Conservation (phyloP, 2,113 vertebrate genomes). For the Chaenogobius annularis region DNA sequence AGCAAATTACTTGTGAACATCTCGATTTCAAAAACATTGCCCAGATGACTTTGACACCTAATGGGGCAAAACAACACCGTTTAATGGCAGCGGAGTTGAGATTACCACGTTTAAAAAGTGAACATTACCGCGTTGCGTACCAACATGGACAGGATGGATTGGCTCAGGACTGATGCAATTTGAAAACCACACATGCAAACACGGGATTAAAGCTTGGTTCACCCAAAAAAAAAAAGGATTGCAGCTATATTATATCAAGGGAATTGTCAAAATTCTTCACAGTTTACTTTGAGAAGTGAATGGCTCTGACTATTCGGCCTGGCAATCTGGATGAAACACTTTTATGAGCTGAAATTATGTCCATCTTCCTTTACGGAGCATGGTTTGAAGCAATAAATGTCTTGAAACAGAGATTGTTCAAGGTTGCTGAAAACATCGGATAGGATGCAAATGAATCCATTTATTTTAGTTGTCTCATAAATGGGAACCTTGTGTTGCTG, state of each 20-base stretch:
- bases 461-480: neutral
- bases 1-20: too few species aligned
- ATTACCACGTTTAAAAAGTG: neutral
- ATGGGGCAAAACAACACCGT: neutral
- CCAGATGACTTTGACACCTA: too few species aligned
- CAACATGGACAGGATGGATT: neutral
- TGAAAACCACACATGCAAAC: neutral
- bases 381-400: neutral
- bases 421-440: neutral
- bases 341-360: neutral
- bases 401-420: neutral
- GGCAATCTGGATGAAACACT: neutral
- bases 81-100: neutral
- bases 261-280: constrained; percentile 2
- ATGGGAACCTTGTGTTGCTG: neutral
- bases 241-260: neutral
- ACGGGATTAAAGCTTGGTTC: neutral
- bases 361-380: neutral
- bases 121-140: neutral
- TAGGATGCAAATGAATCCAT: neutral
- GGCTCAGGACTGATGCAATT: neutral
- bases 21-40: too few species aligned
- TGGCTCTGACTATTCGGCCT: neutral
- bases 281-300: neutral
- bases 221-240: neutral